Conservation (phyloP, 2,113 vertebrate species). For the Neogobius melanostomus region DNA sequence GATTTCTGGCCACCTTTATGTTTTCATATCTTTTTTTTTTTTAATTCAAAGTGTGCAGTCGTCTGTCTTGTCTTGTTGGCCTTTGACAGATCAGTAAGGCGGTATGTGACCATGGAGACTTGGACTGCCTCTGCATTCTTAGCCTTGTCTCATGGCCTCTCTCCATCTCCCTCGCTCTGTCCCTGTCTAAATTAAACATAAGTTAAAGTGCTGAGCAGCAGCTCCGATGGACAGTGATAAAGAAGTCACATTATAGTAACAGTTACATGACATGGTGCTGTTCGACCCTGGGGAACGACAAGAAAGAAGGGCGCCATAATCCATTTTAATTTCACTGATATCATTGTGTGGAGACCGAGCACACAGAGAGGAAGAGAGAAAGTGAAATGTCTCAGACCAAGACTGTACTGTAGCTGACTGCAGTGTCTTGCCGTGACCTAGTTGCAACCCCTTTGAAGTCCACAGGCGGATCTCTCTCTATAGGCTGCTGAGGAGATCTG, state of each 20-base stretch:
- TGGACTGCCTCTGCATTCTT: slow-evolving; percentile 51
- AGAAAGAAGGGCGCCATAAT: slow-evolving; percentile 57
- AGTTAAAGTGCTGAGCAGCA: slow-evolving; percentile 62
- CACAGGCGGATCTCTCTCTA: slow-evolving; percentile 75
- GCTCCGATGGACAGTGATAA: slow-evolving; percentile 57
- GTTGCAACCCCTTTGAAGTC: slow-evolving; percentile 83
- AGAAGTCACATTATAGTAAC: slow-evolving; percentile 62
- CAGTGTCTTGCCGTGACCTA: slow-evolving; percentile 78
- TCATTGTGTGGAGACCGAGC: slow-evolving; percentile 47
- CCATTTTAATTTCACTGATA: slow-evolving; percentile 72
- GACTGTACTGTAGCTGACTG: slow-evolving; percentile 70
- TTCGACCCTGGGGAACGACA: slow-evolving; percentile 58
- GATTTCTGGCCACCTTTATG: slow-evolving; percentile 51
- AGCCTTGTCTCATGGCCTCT: slow-evolving; percentile 20
- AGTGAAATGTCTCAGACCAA: slow-evolving; percentile 72
- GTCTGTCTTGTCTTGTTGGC: slow-evolving; percentile 40
- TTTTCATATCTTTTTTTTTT: slow-evolving; percentile 22
- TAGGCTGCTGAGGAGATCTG: slow-evolving; percentile 63
- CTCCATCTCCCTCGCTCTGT: slow-evolving; percentile 6
- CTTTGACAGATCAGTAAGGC: slow-evolving; percentile 59
- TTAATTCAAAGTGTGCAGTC: slow-evolving; percentile 44
- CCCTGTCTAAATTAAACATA: slow-evolving; percentile 64
- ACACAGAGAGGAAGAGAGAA: slow-evolving; percentile 23
- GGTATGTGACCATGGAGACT: slow-evolving; percentile 52
- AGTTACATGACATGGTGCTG: slow-evolving; percentile 67